Evolutionary conservation across 1,140 invertebrate species (phyloP).

Genomic region (Drosophila pectinifera): DNA sequence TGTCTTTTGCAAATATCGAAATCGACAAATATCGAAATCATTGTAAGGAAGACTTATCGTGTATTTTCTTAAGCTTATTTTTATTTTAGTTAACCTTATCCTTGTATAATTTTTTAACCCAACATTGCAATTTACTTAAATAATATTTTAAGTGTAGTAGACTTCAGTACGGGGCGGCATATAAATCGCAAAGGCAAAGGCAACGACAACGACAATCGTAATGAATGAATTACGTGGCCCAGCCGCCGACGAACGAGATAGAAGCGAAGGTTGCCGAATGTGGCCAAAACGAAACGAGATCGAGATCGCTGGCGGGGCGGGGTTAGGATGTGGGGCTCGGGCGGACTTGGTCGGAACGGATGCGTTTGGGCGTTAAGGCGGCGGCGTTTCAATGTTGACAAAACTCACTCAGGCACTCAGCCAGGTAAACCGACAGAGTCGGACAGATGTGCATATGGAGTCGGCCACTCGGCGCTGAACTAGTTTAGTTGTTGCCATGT

Average conservation of each 20-base stretch:
- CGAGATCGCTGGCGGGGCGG: conserved; percentile 30
- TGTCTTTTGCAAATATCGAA: too few species aligned
- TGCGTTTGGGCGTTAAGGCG: conserved; percentile 77
- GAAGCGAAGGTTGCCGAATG: conserved; percentile 72
- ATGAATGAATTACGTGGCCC: conserved; percentile 76
- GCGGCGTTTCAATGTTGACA: conserved; percentile 78
- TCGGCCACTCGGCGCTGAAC: conserved; percentile 53
- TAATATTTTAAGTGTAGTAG: conserved; percentile 2
- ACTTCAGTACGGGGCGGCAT: conserved; percentile 53
- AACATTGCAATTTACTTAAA: not conserved
- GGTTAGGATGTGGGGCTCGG: conserved; percentile 8
- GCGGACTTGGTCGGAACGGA: conserved; percentile 55
- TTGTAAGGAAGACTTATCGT: too few species aligned
- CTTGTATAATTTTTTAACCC: not conserved
- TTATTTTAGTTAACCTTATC: too few species aligned
- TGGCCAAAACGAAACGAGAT: conserved; percentile 65
- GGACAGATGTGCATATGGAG: conserved; percentile 48
- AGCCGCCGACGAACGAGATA: conserved; percentile 53
- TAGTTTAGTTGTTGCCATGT: conserved; percentile 73
- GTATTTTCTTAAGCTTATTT: too few species aligned
- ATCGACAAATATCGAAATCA: too few species aligned
- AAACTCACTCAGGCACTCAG: conserved; percentile 67
- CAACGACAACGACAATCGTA: conserved; percentile 54
- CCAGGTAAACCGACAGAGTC: conserved; percentile 25
- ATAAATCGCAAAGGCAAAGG: conserved; percentile 75